Conservation (phyloP, 2,797 vertebrate species). For the Tragopan temminckii region DNA sequence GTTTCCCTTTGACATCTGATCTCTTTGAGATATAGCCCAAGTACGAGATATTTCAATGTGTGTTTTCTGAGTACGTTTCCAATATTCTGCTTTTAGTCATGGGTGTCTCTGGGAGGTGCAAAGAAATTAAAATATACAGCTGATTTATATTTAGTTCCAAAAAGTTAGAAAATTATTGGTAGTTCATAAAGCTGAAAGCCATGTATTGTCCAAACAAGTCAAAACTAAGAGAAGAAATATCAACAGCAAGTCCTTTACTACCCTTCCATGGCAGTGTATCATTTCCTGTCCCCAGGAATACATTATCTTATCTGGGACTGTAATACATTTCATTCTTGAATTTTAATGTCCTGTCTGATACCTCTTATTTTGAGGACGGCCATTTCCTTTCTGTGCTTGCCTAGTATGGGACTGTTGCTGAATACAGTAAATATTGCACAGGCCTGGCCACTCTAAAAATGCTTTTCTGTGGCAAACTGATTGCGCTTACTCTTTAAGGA, state of each 20-base stretch:
- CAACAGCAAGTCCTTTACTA: not conserved
- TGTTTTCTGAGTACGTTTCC: not conserved
- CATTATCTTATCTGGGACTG: not conserved
- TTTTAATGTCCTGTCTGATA: not conserved
- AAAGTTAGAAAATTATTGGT: not conserved
- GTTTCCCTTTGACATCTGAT: not conserved
- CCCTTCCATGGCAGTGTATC: not conserved
- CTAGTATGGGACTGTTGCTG: constrained; percentile 7
- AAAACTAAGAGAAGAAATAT: not conserved
- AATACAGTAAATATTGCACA: not conserved
- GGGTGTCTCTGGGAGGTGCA: not conserved
- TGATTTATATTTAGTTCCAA: not conserved
- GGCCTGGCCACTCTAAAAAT: not conserved
- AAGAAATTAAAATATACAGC: not conserved
- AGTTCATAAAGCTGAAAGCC: not conserved
- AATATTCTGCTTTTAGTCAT: not conserved
- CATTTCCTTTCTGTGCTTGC: constrained; percentile 19
- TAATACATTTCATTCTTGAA: not conserved
- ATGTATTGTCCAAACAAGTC: not conserved
- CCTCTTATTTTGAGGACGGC: not conserved
- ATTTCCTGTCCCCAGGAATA: not conserved
- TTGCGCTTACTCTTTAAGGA: not conserved
- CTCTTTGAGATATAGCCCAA: not conserved
- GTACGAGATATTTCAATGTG: not conserved
- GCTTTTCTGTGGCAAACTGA: not conserved